Evolutionary conservation across 1,140 invertebrate genomes (phyloP), one percentile per base, ranked within the genome.

Genomic region (Chrysoperla carnea): DNA sequence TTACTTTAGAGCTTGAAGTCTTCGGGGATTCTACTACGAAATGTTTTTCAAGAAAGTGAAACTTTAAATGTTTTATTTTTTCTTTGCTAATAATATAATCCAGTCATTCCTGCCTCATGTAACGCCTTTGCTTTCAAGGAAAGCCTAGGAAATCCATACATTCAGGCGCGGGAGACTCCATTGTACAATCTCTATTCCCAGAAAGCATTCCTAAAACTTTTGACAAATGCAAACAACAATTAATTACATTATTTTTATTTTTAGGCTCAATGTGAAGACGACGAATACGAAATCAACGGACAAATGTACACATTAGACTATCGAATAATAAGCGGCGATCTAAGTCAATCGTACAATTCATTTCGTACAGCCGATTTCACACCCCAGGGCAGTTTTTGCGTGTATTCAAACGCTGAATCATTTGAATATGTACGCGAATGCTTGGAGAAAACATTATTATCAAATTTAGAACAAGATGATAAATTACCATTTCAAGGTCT

Each of bases 351-450:
- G 33, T 77, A 82, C 49, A 82, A 83, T 64, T 75, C 75, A 17
- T 81, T 85, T 53, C 72, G 73, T 48, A 81, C 81, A 9, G 68
- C 76, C 6, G 77, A 83, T 56, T 85, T 85, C 56, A 68, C 74
- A 58, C 81, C 82, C 41, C 78, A 86, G 61, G 81, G 83, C 38
- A 82, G 83, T 43, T 84, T 87, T 60, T 86, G 84, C 59, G 84
- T 94, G 23, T 97, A 89, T 63, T 86, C 88, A 49, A 87, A 91
- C 56, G 79, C 83, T 48, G 79, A 88, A 51, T 86, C 86, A 2
- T 84, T 95, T 55, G 89, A 94, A 52, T 94, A 91, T 58, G 80
- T 96, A 35, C 72, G 87, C 50, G 81, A 84, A 46, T 90, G 87
- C 57, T 69, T 95, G 45, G 88, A 94, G 55, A 90, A 91, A 59